These are phyloP conservation scores for Brachymystax lenok DNA, from an alignment of 2,797 vertebrate species.

Conservation along the genomic window DNA sequence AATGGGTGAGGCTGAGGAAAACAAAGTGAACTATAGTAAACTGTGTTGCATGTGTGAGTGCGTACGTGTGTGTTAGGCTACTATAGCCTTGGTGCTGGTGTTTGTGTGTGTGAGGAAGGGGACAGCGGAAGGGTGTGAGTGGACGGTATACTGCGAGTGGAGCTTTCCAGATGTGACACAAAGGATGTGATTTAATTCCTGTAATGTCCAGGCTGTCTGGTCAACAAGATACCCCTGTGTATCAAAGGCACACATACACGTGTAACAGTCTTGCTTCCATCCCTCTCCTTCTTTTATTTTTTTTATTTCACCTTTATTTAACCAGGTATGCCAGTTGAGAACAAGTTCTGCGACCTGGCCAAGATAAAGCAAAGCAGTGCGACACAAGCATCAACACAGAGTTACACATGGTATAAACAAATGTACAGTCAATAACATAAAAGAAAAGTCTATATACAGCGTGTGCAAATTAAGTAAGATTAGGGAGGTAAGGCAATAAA, in stretches of 20 bases:
- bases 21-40: neutral
- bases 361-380: no score
- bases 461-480: no score
- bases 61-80: neutral
- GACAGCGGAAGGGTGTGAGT: conserved; percentile 67
- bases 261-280: neutral
- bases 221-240: conserved; percentile 56
- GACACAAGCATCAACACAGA: no score
- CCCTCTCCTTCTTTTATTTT: neutral
- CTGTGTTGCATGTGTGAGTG: neutral
- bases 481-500: no score
- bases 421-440: no score
- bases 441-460: no score
- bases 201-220: conserved; percentile 41
- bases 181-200: conserved; percentile 75
- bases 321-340: no score
- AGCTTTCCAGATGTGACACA: conserved; percentile 78
- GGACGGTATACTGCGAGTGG: conserved; percentile 44
- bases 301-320: no score
- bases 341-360: no score
- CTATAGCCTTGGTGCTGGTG: neutral
- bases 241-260: conserved; percentile 11
- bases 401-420: no score
- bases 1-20: neutral
- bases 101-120: conserved; percentile 32